Evolutionary conservation across 2,888 invertebrate genomes (phyloP), one percentile per base, ranked within the genome.

Genomic region (Lycaena phlaeas): DNA sequence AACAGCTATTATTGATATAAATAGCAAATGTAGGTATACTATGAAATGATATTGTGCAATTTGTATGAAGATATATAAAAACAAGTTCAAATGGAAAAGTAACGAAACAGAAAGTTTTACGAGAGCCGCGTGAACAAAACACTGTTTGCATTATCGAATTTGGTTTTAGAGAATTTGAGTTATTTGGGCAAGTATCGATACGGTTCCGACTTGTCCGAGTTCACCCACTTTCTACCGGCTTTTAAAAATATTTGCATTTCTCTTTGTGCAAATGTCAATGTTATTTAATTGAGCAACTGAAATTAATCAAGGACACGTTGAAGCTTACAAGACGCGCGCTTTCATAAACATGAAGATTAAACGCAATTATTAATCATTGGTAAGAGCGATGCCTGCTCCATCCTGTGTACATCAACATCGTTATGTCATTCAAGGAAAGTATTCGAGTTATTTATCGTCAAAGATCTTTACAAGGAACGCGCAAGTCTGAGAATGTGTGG

Each of bases 231-330:
- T 81, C 81, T 79, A 79, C 79, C 76, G 76, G 72, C 74, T 77
- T 77, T 79, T 78, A 79, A 78, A 79, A 76, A 70, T 71, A 64
- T 78, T 72, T 78, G 71, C 78, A 78, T 78, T 78, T 78, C 76
- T 75, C 74, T 71, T 66, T 70, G 65, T 69, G 62, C 61, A 56
- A 52, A 57, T 57, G 60, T 64, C 57, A 63, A 62, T 67, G 65
- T 57, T 68, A 50, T 61, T 62, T 52, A 54, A 55, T 31, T 30
- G 39, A 25, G 25, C 15, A 30, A 25, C 22, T 18, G 39, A 30
- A 14, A 39, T 39, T 39, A 30, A 39, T 39, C 29, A 39, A 30
- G 39, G 29, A 30, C 22, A 29, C 22, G 29, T 22, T 30, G 29
- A 25, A 31, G n/a, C 17, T 31, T 31, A 31, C 17, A 31, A 4